phyloP scores from a whole-genome alignment of 2,113 vertebrate genomes.

The Toxotes chatareus region DNA sequence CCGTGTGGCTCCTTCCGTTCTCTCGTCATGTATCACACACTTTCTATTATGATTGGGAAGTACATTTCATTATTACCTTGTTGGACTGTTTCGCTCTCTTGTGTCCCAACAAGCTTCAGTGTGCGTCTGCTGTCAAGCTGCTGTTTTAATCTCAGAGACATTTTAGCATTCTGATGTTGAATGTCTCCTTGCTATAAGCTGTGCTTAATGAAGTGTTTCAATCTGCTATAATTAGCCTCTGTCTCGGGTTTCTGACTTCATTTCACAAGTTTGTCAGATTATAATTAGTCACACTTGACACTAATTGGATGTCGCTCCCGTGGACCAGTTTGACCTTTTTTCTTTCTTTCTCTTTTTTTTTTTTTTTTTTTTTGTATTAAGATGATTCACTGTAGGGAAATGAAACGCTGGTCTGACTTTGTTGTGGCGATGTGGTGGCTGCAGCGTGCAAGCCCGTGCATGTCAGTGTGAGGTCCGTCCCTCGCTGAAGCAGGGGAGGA shows the following conservation, averaged over 20 bases:
- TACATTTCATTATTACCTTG: conserved; percentile 22
- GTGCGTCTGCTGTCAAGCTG: conserved; percentile 34
- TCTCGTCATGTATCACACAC: neutral
- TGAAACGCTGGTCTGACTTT: conserved; percentile 68
- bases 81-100: conserved; percentile 18
- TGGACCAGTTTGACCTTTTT: conserved; percentile 80
- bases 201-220: conserved; percentile 82
- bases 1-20: neutral
- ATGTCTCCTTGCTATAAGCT: conserved; percentile 75
- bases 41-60: conserved; percentile 21
- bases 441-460: conserved; percentile 30
- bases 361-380: conserved; percentile 62
- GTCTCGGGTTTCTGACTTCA: conserved; percentile 82
- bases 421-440: conserved; percentile 48
- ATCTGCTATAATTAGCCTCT: conserved; percentile 81
- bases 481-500: conserved; percentile 39
- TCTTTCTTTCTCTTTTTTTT: conserved; percentile 33
- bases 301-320: conserved; percentile 83
- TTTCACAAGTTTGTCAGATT: conserved; percentile 84
- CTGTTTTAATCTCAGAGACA: conserved; percentile 50
- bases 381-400: conserved; percentile 76
- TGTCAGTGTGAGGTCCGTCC: conserved; percentile 62
- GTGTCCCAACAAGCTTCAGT: conserved; percentile 25
- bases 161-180: conserved; percentile 72
- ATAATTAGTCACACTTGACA: conserved; percentile 83